These are phyloP conservation scores for Indri indri DNA, from an alignment of 2,113 vertebrate species.

Conservation along the genomic window DNA sequence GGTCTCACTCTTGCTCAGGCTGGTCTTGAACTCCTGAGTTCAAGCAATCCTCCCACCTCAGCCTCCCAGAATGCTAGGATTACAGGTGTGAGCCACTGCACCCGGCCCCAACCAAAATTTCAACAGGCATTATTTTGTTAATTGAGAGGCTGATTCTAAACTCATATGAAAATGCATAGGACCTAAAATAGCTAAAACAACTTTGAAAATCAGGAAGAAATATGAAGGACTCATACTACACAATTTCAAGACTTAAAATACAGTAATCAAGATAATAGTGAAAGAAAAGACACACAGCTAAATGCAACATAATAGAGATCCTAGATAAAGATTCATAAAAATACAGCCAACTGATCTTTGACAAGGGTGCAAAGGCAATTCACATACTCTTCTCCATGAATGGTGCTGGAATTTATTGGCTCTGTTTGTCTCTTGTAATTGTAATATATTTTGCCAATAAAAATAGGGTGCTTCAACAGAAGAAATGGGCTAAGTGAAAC, in stretches of 20 bases:
- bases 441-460: not conserved
- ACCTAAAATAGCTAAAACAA: not conserved
- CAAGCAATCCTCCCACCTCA: no score
- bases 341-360: not conserved
- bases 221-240: not conserved
- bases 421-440: not conserved
- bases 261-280: not conserved
- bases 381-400: not conserved
- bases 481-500: not conserved
- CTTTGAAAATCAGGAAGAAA: not conserved
- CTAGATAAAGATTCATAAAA: not conserved
- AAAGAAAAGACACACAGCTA: not conserved
- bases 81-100: no score
- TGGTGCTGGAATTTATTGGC: not conserved
- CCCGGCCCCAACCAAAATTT: not conserved
- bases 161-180: not conserved
- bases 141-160: not conserved
- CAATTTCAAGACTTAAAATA: not conserved
- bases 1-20: no score
- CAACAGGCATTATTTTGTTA: not conserved
- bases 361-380: not conserved
- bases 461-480: not conserved
- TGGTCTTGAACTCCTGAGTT: no score
- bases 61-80: no score
- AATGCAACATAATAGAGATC: not conserved